phyloP scores from a whole-genome alignment of 2,797 vertebrate species.

The Periophthalmus magnuspinnatus region DNA sequence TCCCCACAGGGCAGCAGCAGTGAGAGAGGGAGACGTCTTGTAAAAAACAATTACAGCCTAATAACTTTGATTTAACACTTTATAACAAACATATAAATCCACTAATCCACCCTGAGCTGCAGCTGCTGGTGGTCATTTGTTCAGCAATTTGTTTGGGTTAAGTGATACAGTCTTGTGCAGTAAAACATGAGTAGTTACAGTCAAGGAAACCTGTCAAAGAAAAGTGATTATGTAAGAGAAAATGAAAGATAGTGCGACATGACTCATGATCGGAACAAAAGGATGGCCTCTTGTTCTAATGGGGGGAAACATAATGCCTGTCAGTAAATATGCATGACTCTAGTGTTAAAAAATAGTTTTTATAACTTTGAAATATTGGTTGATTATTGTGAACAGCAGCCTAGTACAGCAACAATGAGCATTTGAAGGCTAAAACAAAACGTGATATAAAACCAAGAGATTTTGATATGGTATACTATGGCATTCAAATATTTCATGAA shows the following conservation, averaged over 20 bases:
- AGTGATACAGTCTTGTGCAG: constrained; percentile 45
- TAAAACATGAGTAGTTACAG: constrained; percentile 39
- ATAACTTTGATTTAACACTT: constrained; percentile 67
- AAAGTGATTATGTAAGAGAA: not conserved
- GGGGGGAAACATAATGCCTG: not conserved
- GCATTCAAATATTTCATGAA: not conserved
- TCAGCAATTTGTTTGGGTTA: constrained; percentile 56
- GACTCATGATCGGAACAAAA: constrained; percentile 2
- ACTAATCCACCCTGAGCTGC: constrained; percentile 32
- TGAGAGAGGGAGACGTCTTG: constrained; percentile 42
- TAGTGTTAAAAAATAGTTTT: not conserved
- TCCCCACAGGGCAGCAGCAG: constrained; percentile 24
- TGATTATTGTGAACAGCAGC: too few relatives aligned
- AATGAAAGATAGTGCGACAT: not conserved
- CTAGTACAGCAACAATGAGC: too few relatives aligned
- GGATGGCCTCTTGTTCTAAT: not conserved
- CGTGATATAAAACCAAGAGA: not conserved
- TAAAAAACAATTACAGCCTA: constrained; percentile 64
- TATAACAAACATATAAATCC: constrained; percentile 65
- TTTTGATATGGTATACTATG: not conserved
- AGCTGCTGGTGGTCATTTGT: constrained; percentile 46
- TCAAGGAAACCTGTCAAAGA: constrained; percentile 14
- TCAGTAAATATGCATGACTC: constrained; percentile 2
- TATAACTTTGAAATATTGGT: not conserved
- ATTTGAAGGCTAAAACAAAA: too few relatives aligned